Evolutionary conservation across 2,113 vertebrate species (phyloP).

Genomic region (Ginglymostoma cirratum): DNA sequence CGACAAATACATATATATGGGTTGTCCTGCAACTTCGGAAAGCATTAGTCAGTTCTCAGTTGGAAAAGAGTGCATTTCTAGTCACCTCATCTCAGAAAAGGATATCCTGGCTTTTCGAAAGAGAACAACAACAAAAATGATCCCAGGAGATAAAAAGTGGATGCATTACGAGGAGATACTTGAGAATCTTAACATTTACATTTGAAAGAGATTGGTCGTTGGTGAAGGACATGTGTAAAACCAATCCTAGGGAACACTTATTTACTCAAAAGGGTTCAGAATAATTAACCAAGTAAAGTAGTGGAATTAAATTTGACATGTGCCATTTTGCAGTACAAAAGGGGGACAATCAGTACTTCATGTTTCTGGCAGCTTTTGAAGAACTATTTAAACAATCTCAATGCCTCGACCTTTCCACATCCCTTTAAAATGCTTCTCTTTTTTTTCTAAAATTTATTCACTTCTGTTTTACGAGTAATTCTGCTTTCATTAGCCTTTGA

Average conservation of each 20-base stretch:
- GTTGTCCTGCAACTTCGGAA: not conserved
- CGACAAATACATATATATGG: not conserved
- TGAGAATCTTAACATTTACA: not conserved
- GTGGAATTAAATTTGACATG: not conserved
- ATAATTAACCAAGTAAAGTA: not conserved
- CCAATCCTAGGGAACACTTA: not conserved
- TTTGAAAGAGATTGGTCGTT: not conserved
- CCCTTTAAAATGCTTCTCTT: not conserved
- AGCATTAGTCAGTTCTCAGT: not conserved
- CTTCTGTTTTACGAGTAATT: not conserved
- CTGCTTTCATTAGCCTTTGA: not conserved
- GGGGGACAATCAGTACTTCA: not conserved
- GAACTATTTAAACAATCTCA: no score
- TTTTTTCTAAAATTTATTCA: not conserved
- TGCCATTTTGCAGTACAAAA: not conserved
- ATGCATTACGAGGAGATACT: not conserved
- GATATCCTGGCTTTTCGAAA: not conserved
- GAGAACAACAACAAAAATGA: not conserved
- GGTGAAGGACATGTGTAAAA: not conserved
- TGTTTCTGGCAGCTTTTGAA: not conserved
- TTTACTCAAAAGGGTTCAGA: not conserved
- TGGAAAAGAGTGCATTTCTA: no score
- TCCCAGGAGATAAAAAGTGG: not conserved
- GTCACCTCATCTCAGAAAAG: not conserved
- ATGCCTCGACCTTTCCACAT: not conserved